Evolutionary conservation across 2,888 invertebrate species (phyloP).

Genomic region (Eretmocerus hayati): DNA sequence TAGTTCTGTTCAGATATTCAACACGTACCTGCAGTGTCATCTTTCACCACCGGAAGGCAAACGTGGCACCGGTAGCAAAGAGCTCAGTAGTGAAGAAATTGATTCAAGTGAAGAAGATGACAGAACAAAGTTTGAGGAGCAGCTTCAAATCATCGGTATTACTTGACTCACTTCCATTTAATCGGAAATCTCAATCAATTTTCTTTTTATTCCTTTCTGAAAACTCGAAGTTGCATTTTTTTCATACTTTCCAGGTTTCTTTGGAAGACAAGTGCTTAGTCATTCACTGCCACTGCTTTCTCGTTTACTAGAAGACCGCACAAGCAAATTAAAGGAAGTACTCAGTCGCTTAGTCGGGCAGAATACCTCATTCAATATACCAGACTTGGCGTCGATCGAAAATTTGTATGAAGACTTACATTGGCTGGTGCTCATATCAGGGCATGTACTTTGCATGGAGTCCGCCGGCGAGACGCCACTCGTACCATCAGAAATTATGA

Average conservation of each 20-base stretch:
- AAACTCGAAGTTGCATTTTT: background rate
- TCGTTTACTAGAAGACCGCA: slow-evolving; percentile 61
- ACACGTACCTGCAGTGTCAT: slow-evolving; percentile 72
- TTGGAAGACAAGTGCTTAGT: slow-evolving; percentile 57
- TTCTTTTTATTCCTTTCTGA: background rate
- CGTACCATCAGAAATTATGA: slow-evolving; percentile 61
- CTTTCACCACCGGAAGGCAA: slow-evolving; percentile 75
- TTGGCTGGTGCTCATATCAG: slow-evolving; percentile 76
- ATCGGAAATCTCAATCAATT: background rate
- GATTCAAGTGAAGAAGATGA: slow-evolving; percentile 62
- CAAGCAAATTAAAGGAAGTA: slow-evolving; percentile 51
- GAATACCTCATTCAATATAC: slow-evolving; percentile 18
- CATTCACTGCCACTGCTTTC: slow-evolving; percentile 62
- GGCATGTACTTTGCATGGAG: slow-evolving; percentile 62
- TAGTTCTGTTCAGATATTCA: slow-evolving; percentile 59
- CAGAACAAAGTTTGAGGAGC: slow-evolving; percentile 60
- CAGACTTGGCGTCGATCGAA: slow-evolving; percentile 48
- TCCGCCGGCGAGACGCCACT: slow-evolving; percentile 60
- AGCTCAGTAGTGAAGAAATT: slow-evolving; percentile 52
- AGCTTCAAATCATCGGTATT: slow-evolving; percentile 68
- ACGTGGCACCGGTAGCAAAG: slow-evolving; percentile 51
- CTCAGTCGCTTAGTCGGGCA: slow-evolving; percentile 38
- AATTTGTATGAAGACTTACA: slow-evolving; percentile 81
- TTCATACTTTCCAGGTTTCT: slow-evolving; percentile 41
- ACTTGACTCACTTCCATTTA: no score